Evolutionary conservation across 2,797 vertebrate species (phyloP).

Genomic region (Distichodus sexfasciatus): DNA sequence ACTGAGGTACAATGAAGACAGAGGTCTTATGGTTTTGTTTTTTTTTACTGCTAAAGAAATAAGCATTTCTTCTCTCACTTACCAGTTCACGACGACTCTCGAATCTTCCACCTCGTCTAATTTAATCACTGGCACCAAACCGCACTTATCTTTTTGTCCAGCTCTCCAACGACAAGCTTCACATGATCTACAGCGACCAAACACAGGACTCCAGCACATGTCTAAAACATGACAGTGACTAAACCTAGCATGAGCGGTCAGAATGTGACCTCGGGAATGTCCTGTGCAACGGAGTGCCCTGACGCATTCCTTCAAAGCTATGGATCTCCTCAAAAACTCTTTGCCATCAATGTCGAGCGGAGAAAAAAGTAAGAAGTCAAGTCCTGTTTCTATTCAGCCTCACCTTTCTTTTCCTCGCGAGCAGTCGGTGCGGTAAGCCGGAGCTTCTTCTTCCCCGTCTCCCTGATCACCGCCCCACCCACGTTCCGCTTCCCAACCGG

Average conservation of each 20-base stretch:
- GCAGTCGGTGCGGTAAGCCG: background rate
- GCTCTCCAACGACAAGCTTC: background rate
- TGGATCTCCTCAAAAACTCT: too few species aligned
- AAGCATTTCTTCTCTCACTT: too few species aligned
- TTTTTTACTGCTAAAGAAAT: too few species aligned
- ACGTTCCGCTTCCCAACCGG: background rate
- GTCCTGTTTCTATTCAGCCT: background rate
- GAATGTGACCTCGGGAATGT: conserved; percentile 67
- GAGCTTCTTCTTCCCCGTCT: background rate
- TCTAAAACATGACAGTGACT: conserved; percentile 49
- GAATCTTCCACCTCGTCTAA: too few species aligned
- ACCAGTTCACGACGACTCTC: too few species aligned
- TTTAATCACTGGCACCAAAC: too few species aligned
- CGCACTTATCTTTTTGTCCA: background rate
- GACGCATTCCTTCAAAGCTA: too few species aligned
- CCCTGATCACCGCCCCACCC: background rate
- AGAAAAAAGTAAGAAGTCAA: too few species aligned
- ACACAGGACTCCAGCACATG: background rate
- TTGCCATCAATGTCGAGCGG: too few species aligned
- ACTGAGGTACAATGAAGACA: too few species aligned
- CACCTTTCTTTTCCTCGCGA: background rate
- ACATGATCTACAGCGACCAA: background rate
- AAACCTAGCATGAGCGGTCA: conserved; percentile 90
- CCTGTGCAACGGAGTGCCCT: too few species aligned
- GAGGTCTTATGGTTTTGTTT: too few species aligned